Evolutionary conservation across 37 sponge, comb jelly and placozoan genomes (phyloP).

Genomic region (Ephydatia muelleri): DNA sequence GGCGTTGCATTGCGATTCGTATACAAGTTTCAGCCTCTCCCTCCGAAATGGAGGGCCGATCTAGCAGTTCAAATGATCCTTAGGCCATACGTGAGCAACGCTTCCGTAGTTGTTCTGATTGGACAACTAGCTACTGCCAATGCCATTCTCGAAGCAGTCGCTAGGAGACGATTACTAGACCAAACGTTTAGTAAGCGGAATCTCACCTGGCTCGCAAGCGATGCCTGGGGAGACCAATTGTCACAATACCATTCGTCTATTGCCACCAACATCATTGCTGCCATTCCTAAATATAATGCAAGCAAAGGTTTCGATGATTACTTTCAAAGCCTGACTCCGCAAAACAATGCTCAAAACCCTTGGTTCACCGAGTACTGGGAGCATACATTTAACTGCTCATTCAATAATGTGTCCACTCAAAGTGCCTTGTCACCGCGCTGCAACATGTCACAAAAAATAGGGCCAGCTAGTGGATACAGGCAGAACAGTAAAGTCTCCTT

Average conservation of each 20-base stretch:
- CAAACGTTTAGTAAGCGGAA: neutral
- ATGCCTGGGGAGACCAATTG: conserved; percentile 69
- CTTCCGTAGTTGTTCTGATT: conserved; percentile 58
- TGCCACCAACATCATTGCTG: conserved; percentile 38
- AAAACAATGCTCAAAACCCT: conserved; percentile 50
- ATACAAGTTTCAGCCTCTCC: neutral
- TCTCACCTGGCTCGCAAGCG: conserved; percentile 74
- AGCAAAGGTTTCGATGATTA: too few relatives aligned
- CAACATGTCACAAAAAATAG: conserved; percentile 58
- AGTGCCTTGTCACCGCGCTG: conserved; percentile 34
- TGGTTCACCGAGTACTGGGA: too few relatives aligned
- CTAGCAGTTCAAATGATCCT: neutral
- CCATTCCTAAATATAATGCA: conserved; percentile 20
- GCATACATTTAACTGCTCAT: conserved; percentile 59
- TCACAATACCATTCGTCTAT: neutral
- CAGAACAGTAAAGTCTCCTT: too few relatives aligned
- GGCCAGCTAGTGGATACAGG: conserved; percentile 73
- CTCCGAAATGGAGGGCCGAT: conserved; percentile 5
- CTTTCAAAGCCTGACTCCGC: neutral
- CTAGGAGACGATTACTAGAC: conserved; percentile 6
- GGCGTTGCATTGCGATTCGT: conserved; percentile 4
- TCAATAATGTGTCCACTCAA: conserved; percentile 15
- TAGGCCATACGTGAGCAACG: conserved; percentile 37
- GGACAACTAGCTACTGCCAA: conserved; percentile 36
- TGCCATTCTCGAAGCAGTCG: conserved; percentile 10